Conservation (phyloP, 1,140 invertebrate species). For the Chymomyza costata region DNA sequence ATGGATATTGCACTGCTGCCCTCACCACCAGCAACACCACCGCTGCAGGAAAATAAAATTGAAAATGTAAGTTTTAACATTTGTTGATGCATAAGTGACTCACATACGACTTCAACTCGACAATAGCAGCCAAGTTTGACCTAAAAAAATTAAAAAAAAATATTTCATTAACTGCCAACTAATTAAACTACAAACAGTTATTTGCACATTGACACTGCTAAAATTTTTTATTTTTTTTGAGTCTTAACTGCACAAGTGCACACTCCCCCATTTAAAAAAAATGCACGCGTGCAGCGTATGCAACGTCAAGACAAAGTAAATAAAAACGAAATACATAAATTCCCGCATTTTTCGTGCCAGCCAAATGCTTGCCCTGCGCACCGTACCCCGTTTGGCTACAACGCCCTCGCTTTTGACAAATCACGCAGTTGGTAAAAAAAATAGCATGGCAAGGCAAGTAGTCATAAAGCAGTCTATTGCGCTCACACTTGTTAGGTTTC, state of each 20-base stretch:
- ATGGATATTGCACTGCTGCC: conserved; percentile 76
- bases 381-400: conserved; percentile 4
- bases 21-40: conserved; percentile 79
- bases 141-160: no score
- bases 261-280: not conserved
- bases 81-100: no score
- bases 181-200: no score
- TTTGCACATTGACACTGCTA: no score
- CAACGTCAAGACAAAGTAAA: not conserved
- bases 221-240: no score
- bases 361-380: no score
- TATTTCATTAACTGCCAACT: conserved; percentile 48
- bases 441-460: conserved; percentile 32
- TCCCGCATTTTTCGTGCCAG: conserved; percentile 35
- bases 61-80: conserved; percentile 76
- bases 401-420: conserved; percentile 42
- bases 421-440: conserved; percentile 29
- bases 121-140: no score
- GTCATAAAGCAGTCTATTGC: conserved; percentile 33
- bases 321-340: conserved; percentile 6
- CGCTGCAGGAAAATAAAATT: conserved; percentile 75
- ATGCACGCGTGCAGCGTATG: not conserved
- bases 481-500: conserved; percentile 57
- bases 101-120: no score
- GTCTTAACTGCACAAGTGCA: no score